phyloP scores from a whole-genome alignment of 2,113 vertebrate genomes.

The Laticauda colubrina region DNA sequence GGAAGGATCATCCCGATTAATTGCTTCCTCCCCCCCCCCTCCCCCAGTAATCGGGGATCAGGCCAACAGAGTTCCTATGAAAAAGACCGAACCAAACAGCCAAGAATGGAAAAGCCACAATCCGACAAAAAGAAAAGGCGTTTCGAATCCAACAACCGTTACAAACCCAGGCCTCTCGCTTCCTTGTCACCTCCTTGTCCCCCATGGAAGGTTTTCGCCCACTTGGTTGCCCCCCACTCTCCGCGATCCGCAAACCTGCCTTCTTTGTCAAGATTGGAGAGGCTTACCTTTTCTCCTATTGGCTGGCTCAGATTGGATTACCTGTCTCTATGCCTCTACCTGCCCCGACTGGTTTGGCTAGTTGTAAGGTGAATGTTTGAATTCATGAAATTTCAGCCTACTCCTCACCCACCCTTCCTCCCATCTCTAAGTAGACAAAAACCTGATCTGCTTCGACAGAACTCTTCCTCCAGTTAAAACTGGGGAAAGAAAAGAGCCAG shows the following conservation, averaged over 20 bases:
- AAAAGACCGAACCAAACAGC: not conserved
- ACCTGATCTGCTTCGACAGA: constrained; percentile 77
- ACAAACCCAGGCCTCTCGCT: rapidly evolving
- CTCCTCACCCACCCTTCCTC: constrained; percentile 43
- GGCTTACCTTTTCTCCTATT: constrained; percentile 20
- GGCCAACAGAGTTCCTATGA: not conserved
- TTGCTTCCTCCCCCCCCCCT: rapidly evolving
- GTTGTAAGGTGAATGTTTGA: constrained; percentile 90
- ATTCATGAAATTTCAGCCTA: constrained; percentile 72
- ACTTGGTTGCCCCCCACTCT: not conserved
- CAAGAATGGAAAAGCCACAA: rapidly evolving
- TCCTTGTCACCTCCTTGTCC: not conserved
- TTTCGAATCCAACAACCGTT: rapidly evolving
- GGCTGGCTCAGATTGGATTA: constrained; percentile 44
- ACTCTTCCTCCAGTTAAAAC: constrained; percentile 45
- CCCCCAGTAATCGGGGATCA: not conserved
- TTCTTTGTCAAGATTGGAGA: not conserved
- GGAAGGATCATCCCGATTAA: not conserved
- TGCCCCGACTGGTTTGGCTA: constrained; percentile 93
- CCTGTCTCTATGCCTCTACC: constrained; percentile 74
- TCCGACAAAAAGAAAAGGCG: rapidly evolving
- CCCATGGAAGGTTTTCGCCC: not conserved
- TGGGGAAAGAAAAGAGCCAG: constrained; percentile 40
- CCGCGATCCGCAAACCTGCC: rapidly evolving
- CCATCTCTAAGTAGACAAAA: constrained; percentile 72